Evolutionary conservation across 2,797 vertebrate genomes (phyloP), one percentile per base, ranked within the genome.

Genomic region (Rhinichthys osculus): DNA sequence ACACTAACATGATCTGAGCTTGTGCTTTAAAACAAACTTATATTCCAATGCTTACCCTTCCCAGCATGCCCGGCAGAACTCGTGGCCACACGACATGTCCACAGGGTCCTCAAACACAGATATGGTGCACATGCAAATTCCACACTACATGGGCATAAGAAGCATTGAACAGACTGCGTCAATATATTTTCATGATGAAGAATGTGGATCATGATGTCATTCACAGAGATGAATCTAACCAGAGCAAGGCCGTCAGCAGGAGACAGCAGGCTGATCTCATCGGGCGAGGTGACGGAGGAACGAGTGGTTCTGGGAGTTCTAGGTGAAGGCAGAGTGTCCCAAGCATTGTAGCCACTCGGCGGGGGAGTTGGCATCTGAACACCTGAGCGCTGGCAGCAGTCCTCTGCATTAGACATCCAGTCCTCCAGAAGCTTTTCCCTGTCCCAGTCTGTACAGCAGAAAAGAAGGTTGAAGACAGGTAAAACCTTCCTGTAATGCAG

Each of bases 361-460:
- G 97, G 98, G 7, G 98, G 98, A 19, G 97, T 97, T 85, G 96
- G 98, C 98, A 98, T 98, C 90, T 98, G 98, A 38, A 99, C 97
- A 70, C 98, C 97, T 3, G 98, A 99, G 54, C 98, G 97, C 90
- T 99, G 98, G 94, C 98, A 99, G 94, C 98, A 99, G 70, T 95
- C 96, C 92, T 98, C 97, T 0, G 98, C 96, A 89, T 98, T 97
- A 83, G 93, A 95, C 98, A 99, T 99, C 98, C 98, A 99, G 59
- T 97, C 98, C 93, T 99, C 98, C 78, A 99, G 95, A 87, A 99
- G 94, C 92, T 99, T 98, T 93, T 99, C 98, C 89, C 97, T 95
- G 94, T 99, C 98, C 98, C 97, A 98, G 89, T 98, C 98, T 98
- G 89, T 64, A 87, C 79, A 89, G 7, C 21, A 78, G 40, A 62